phyloP scores from a whole-genome alignment of 64 coral and sea anemone genomes.

The Anthopleura sola region DNA sequence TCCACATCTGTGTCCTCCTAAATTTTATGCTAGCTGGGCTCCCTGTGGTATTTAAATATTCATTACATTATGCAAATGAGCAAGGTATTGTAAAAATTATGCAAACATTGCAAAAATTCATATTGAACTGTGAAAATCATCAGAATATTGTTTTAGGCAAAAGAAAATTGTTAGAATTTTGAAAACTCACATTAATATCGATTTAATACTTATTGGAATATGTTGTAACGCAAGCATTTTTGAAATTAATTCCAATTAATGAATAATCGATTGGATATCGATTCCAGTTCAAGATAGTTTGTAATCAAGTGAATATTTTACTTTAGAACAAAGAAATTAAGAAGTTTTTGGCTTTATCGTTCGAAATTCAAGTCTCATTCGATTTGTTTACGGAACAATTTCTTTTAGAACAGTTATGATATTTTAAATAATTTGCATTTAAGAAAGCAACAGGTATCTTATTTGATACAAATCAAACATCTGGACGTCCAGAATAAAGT shows the following conservation, averaged over 20 bases:
- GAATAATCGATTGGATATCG: conserved; percentile 5
- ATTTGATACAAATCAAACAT: background rate
- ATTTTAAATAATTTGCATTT: background rate
- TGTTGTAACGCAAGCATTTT: background rate
- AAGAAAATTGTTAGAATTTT: too few relatives aligned
- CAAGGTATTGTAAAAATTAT: background rate
- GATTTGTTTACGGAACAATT: background rate
- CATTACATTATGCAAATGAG: background rate
- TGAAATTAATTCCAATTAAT: background rate
- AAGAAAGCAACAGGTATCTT: background rate
- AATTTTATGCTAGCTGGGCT: background rate
- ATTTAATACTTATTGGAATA: background rate
- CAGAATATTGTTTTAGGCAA: background rate
- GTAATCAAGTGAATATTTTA: background rate
- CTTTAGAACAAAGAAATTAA: background rate
- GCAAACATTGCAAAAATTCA: background rate
- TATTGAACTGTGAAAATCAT: background rate
- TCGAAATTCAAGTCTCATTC: background rate
- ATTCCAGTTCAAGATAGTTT: background rate
- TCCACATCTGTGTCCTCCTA: background rate
- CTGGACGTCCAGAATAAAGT: background rate
- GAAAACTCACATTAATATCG: too few relatives aligned
- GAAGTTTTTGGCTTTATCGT: background rate
- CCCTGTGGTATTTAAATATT: background rate
- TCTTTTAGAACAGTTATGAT: background rate